Base-by-base conservation (phyloP, 2,888 invertebrate species). In the Tethea ocularis region DNA sequence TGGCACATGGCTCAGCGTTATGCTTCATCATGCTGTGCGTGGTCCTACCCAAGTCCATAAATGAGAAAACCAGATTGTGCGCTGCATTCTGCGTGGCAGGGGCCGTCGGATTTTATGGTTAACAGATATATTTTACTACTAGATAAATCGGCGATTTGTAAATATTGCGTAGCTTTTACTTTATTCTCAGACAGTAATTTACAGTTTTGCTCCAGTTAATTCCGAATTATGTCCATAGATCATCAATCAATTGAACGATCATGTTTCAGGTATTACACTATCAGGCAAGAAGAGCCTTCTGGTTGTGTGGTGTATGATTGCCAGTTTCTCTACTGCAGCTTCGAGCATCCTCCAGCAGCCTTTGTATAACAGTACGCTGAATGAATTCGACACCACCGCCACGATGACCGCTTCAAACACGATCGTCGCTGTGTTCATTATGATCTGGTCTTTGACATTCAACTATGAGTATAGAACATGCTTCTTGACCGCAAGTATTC, bases 61-160 rank as follows among this genome's bases (percentile, higher is more conserved):
- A 91, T 60, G 88, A 89, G 64, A 90, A 89, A 64, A 80, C 87
- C 2, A 78, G 88, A 26, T 71, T 93, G 15, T 89, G 90, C 61
- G 84, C 87, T 1, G 75, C 82, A 1, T 88, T 94, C 71, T 94
- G 94, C 61, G 82, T 93, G 57, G 77, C 90, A 23, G 94, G 94
- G 22, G 91, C 94, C 11, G 62, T 91, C 36, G 94, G 94, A 53
- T 94, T 94, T 75, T 93, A 94, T 64, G 93, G 95, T 95, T 82
- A 90, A 88, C 20, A 46, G 20, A 20, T 15, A 0, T 2, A 8
- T 20, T 46, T 17, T n/a, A n/a, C n/a, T n/a, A n/a, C n/a, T n/a
- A n/a, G n/a, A n/a, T n/a, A n/a, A n/a, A n/a, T n/a, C n/a, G n/a
- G n/a, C n/a, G n/a, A n/a, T n/a, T n/a, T n/a, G n/a, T n/a, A n/a